A percentile compares a stretch with the other conserved stretches of the same genome.
Evolutionary conservation across 1,140 invertebrate genomes (phyloP).

Genomic region (Glossosoma conforme): DNA sequence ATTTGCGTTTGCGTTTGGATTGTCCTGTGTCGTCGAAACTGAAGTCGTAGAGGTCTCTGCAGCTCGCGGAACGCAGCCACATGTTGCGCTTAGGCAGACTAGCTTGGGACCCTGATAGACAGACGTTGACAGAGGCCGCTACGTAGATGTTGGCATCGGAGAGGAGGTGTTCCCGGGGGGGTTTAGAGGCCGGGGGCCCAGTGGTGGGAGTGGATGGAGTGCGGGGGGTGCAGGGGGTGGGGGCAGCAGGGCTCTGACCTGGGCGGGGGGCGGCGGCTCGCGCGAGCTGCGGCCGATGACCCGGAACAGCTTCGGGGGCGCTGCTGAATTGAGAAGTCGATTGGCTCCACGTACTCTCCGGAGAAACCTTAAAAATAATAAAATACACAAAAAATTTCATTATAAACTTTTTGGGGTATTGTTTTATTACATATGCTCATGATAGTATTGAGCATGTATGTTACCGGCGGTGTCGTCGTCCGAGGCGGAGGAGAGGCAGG

Average conservation of each 20-base stretch:
- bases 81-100: too few relatives aligned
- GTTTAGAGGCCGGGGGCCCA: conserved; percentile 1
- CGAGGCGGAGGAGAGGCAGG: conserved; percentile 52
- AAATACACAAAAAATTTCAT: neutral
- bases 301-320: conserved; percentile 42
- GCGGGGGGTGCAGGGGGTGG: conserved; percentile 19
- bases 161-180: conserved; percentile 31
- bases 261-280: conserved; percentile 23
- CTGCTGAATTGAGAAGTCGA: conserved; percentile 39
- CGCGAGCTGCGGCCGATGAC: conserved; percentile 49
- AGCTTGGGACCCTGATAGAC: neutral
- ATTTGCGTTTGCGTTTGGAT: conserved; percentile 50
- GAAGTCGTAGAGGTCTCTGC: conserved; percentile 69
- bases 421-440: neutral
- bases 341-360: conserved; percentile 56
- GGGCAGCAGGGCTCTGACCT: conserved; percentile 21
- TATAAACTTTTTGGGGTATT: neutral
- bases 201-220: conserved; percentile 1
- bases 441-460: neutral
- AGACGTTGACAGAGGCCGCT: conserved; percentile 12
- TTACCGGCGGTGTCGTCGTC: conserved; percentile 51
- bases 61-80: conserved; percentile 73
- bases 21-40: conserved; percentile 65
- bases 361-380: conserved; percentile 41
- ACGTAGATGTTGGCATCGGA: conserved; percentile 36